Evolutionary conservation across 2,113 vertebrate species (phyloP), one percentile per base, ranked within the genome.

Genomic region (Penelope pileata): DNA sequence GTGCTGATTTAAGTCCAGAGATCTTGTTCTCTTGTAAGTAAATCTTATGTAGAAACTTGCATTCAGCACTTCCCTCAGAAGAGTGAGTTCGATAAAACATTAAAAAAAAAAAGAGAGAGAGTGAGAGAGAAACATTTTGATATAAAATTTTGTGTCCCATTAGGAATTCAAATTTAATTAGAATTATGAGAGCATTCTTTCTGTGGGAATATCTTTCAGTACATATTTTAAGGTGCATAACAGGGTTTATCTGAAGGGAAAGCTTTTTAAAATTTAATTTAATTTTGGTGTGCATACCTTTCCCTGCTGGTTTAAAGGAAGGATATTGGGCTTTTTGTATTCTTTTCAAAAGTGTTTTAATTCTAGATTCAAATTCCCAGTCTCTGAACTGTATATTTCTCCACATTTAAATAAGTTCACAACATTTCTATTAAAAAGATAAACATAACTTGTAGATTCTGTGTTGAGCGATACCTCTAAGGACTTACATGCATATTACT

Each of bases 151-250:
- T 75, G 34, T 29, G 21, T 83, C 93, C 94, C 91, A 88, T 72
- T 94, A 93, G 38, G 15, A 93, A 88, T 72, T 92, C 5, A 95
- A 82, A 87, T 90, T 96, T 93, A 92, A 95, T 95, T 96, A 92
- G n/a, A 88, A 78, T 82, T 88, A 88, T 32, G 81, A 76, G 80
- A 82, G 30, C 67, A 94, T 91, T 66, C 19, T 83, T 8, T 91
- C 94, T 93, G 21, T 92, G 69, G 70, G 50, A 97, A 67, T 88
- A 73, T 5, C 83, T 86, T 73, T 94, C 86, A 95, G 87, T 91
- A 77, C 29, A 74, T 72, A 91, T 93, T 97, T 96, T 92, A 90
- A 96, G 63, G 27, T 89, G 32, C 53, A 16, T 42, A 94, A 94
- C 29, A 67, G 60, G 63, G 24, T 64, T 85, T 60, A 95, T 27